Conservation (phyloP, 2,888 invertebrate genomes). For the Cerastis leucographa region DNA sequence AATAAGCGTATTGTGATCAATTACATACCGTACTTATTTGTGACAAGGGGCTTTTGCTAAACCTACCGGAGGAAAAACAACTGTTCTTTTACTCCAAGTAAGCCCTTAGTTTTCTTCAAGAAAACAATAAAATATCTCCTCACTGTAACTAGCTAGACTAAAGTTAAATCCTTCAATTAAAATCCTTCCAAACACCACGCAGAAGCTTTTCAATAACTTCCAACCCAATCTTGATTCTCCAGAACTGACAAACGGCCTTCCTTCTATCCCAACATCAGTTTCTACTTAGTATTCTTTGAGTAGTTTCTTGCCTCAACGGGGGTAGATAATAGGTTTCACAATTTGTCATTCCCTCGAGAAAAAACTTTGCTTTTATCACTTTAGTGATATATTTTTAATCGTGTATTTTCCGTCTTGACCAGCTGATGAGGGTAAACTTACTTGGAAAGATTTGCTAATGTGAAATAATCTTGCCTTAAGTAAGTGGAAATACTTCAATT, state of each 20-base stretch:
- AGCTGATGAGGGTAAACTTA: not conserved
- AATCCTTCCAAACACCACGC: not conserved
- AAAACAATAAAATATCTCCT: not conserved
- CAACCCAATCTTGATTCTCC: constrained; percentile 13
- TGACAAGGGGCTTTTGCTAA: not conserved
- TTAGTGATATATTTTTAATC: constrained; percentile 6
- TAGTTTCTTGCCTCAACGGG: constrained; percentile 27
- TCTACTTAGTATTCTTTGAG: constrained; percentile 33
- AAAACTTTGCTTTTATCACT: no score
- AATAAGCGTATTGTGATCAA: not conserved
- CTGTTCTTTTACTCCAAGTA: not conserved
- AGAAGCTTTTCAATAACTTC: not conserved
- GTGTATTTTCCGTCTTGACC: not conserved
- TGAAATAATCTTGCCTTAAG: not conserved
- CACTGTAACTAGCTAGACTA: not conserved
- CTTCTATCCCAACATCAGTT: not conserved
- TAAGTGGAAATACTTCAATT: not conserved
- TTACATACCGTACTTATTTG: not conserved
- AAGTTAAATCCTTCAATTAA: not conserved
- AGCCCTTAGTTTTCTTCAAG: not conserved
- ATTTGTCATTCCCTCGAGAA: constrained; percentile 18
- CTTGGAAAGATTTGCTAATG: not conserved
- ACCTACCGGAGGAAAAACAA: not conserved
- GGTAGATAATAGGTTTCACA: constrained; percentile 32
- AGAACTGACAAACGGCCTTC: constrained; percentile 17